Base-by-base conservation (phyloP, 2,888 invertebrate species). In the Sacculina carcini region DNA sequence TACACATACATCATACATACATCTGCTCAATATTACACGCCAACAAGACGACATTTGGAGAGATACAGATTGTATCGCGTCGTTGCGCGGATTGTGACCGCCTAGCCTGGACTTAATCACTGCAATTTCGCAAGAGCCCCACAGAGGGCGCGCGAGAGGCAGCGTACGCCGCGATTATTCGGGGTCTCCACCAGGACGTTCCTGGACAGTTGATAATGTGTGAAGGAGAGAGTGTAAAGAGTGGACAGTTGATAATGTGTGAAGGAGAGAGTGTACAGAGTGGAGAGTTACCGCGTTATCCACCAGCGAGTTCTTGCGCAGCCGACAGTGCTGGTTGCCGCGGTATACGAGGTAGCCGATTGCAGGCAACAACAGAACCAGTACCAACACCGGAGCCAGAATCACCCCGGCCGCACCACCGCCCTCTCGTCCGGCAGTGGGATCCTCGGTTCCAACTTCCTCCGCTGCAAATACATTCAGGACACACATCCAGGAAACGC, bases 331-430 rank as follows among this genome's bases (percentile, higher is more conserved):
- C 28, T 42, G 24, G 44, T 46, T 46, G 48, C 39, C 51, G 32
- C 44, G 49, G 12, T 49, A 46, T 23, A 51, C 2, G 1, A 14
- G 36, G 26, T 32, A 32, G 3, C 48, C 21, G 9, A 51, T 16
- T 5, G 16, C 31, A 4, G 51, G 52, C 24, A 42, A 50, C 31
- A 52, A 7, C 10, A 52, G 46, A 12, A 42, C 47, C 26, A 52
- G 31, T 19, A 52, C 16, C 49, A 54, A 44, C 12, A 52, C 46
- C 21, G 54, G 44, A 9, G 52, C 36, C 19, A 54, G 49, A 6
- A 48, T 49, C 31, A 50, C n/a, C n/a, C n/a, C n/a, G n/a, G n/a
- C n/a, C n/a, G n/a, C n/a, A n/a, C n/a, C n/a, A n/a, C n/a, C n/a
- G n/a, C n/a, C n/a, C n/a, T n/a, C n/a, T n/a, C n/a, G n/a, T n/a